These are phyloP conservation scores for Hirtodrosophila confusa DNA, from an alignment of 2,888 invertebrate species.

Conservation along the genomic window DNA sequence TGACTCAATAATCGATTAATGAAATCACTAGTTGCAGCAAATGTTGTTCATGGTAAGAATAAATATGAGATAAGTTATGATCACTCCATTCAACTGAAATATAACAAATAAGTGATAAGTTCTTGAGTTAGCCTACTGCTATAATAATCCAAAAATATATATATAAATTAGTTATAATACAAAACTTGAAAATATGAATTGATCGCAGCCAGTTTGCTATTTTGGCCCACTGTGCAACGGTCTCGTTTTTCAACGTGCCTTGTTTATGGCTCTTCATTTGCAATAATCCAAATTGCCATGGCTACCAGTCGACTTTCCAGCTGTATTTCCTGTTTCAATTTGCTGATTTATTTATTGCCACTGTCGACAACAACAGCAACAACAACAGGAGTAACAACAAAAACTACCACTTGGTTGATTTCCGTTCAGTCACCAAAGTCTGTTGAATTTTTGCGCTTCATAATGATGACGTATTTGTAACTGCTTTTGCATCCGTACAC, in stretches of 20 bases:
- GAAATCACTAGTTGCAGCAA: too few species aligned
- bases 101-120: too few species aligned
- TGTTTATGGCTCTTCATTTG: slow-evolving; percentile 58
- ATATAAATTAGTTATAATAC: too few species aligned
- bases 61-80: too few species aligned
- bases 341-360: slow-evolving; percentile 73
- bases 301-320: slow-evolving; percentile 62
- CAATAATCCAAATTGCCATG: slow-evolving; percentile 74
- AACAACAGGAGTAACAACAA: slow-evolving; percentile 5
- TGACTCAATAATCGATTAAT: too few species aligned
- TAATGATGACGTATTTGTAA: slow-evolving; percentile 4
- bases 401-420: slow-evolving; percentile 43
- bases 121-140: too few species aligned
- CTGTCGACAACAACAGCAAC: slow-evolving; percentile 32
- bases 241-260: slow-evolving; percentile 22
- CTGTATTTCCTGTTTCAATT: slow-evolving; percentile 74
- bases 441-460: slow-evolving; percentile 16
- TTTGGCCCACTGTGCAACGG: too few species aligned
- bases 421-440: slow-evolving; percentile 39
- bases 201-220: too few species aligned
- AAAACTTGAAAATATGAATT: too few species aligned
- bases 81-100: too few species aligned
- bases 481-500: not conserved
- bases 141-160: too few species aligned
- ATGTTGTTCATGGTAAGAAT: too few species aligned